Evolutionary conservation across 2,888 invertebrate genomes (phyloP).

Genomic region (Smittia sp.): DNA sequence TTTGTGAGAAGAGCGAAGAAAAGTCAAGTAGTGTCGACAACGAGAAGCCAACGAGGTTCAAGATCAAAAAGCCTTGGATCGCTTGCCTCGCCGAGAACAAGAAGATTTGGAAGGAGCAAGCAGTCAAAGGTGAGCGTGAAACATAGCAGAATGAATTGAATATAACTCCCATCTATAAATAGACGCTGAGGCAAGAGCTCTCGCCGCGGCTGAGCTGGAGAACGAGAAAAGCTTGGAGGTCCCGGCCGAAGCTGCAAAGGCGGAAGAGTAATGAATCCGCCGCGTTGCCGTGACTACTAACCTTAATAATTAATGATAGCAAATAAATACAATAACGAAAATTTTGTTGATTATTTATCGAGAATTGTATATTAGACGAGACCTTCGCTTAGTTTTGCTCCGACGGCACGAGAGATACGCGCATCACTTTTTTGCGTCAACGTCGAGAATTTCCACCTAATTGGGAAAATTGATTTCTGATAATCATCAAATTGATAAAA

Average conservation of each 20-base stretch:
- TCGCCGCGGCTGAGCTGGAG: conserved; percentile 41
- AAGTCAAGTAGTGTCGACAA: conserved; percentile 44
- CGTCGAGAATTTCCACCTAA: neutral
- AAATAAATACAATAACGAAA: conserved; percentile 6
- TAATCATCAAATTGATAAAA: neutral
- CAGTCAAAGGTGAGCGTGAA: conserved; percentile 62
- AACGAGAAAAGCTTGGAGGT: conserved; percentile 31
- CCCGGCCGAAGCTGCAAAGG: conserved; percentile 1
- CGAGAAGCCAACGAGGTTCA: conserved; percentile 57
- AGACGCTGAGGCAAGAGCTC: conserved; percentile 46
- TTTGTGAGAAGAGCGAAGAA: conserved; percentile 42
- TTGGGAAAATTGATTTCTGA: neutral
- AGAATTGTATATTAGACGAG: too few species aligned
- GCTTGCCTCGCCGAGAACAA: conserved; percentile 76
- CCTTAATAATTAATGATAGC: conserved; percentile 9
- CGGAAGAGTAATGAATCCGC: conserved; percentile 40
- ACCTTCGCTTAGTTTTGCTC: too few species aligned
- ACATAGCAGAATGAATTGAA: neutral
- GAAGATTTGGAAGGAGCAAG: conserved; percentile 79
- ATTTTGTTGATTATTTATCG: neutral
- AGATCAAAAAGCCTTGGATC: conserved; percentile 77
- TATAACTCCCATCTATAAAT: conserved; percentile 39
- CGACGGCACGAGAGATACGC: too few species aligned
- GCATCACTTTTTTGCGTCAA: neutral
- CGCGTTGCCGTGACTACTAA: neutral